Evolutionary conservation across 2,888 invertebrate species (phyloP).

Genomic region (Dimorphilus gyrociliatus): DNA sequence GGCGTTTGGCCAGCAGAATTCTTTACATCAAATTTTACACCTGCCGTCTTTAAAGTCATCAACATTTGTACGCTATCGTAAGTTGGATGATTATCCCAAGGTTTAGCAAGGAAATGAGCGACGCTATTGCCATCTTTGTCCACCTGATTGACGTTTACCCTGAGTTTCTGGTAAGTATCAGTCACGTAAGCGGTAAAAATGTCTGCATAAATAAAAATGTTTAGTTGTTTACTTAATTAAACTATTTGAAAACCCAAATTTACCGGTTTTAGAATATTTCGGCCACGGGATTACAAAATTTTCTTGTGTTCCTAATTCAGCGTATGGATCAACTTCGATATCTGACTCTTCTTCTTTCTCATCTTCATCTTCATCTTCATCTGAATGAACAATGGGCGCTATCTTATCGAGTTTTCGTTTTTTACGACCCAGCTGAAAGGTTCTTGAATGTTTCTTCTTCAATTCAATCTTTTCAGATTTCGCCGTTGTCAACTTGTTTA

Average conservation of each 20-base stretch:
- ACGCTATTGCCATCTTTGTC: constrained; percentile 35
- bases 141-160: constrained; percentile 18
- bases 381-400: constrained; percentile 5
- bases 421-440: background rate
- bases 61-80: constrained; percentile 35
- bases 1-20: constrained; percentile 25
- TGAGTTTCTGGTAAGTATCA: no score
- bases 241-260: no score
- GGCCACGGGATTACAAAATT: no score
- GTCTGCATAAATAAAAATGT: no score
- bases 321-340: constrained; percentile 5
- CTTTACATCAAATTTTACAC: constrained; percentile 22
- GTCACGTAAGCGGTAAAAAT: no score
- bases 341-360: constrained; percentile 4
- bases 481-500: no score
- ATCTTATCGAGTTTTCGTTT: background rate
- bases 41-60: constrained; percentile 24
- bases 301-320: no score
- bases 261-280: no score
- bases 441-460: background rate
- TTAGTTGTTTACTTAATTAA: no score
- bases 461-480: background rate
- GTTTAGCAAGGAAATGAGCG: constrained; percentile 33
- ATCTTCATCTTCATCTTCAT: constrained; percentile 6
- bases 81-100: constrained; percentile 29